These are phyloP conservation scores for Sminthurides aquaticus DNA, from an alignment of 2,888 invertebrate genomes.

Conservation along the genomic window DNA sequence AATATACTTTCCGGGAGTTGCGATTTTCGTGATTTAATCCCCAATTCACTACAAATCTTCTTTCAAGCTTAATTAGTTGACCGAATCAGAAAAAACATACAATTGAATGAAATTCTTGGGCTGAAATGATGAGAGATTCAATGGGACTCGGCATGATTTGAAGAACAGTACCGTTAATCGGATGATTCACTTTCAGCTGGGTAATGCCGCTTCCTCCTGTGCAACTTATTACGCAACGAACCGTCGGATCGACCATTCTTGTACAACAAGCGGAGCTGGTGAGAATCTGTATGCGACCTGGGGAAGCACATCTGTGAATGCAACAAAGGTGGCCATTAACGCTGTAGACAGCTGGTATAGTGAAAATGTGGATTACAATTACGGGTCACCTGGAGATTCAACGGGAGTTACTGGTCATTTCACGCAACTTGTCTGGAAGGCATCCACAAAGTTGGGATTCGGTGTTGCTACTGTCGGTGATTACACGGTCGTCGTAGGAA, in stretches of 20 bases:
- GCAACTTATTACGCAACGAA: conserved; percentile 6
- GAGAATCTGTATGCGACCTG: conserved; percentile 5
- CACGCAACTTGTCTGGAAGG: conserved; percentile 8
- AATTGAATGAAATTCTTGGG: no score
- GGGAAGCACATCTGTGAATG: neutral
- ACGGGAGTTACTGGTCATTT: conserved; percentile 1
- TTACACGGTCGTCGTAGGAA: conserved; percentile 16
- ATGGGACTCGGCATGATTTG: no score
- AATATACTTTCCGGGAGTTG: no score
- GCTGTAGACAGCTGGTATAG: conserved; percentile 4
- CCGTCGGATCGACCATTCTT: conserved; percentile 9
- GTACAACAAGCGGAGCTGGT: conserved; percentile 4
- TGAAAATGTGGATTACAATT: conserved; percentile 6
- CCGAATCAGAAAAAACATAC: no score
- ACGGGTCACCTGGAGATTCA: neutral
- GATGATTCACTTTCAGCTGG: conserved; percentile 9
- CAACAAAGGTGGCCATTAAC: neutral
- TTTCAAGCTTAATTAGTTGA: no score
- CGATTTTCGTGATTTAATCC: no score
- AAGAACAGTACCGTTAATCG: no score
- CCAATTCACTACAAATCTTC: no score
- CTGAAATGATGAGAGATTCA: no score
- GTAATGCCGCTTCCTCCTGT: conserved; percentile 4
- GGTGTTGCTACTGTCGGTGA: conserved; percentile 2
- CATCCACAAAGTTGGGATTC: neutral